Conservation (phyloP, 2,113 vertebrate species). For the Rafetus swinhoei region DNA sequence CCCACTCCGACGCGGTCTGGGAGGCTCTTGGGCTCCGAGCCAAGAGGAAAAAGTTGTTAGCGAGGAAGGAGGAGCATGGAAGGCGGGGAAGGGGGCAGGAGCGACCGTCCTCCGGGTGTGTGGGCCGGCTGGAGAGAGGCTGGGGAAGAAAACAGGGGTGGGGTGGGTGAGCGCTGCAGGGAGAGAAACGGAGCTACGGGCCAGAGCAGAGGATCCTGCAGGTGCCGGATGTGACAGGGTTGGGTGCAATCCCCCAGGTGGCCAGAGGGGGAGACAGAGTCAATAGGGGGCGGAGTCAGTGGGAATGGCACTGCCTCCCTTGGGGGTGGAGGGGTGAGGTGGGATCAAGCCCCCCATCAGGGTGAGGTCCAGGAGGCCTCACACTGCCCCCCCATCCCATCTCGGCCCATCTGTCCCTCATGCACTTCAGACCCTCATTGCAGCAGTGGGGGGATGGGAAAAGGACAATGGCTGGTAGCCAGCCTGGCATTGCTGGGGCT, state of each 20-base stretch:
- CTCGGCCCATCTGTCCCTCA: neutral
- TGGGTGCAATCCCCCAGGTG: conserved; percentile 60
- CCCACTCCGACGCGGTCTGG: neutral
- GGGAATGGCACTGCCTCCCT: conserved; percentile 61
- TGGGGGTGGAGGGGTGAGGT: conserved; percentile 49
- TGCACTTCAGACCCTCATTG: neutral
- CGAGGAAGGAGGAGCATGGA: conserved; percentile 65
- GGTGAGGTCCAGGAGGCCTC: conserved; percentile 59
- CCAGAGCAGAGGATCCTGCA: neutral
- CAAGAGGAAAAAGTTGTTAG: conserved; percentile 56
- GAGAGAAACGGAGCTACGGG: neutral
- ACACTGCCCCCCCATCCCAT: conserved; percentile 65
- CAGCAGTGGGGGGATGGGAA: neutral
- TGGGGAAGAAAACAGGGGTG: conserved; percentile 63
- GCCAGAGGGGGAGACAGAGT: conserved; percentile 45
- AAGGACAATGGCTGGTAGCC: neutral
- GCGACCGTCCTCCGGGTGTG: conserved; percentile 20
- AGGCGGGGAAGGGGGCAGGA: neutral
- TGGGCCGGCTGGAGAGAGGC: conserved; percentile 56
- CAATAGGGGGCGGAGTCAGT: conserved; percentile 64
- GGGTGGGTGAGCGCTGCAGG: conserved; percentile 53
- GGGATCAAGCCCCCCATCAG: conserved; percentile 67
- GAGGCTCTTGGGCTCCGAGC: neutral
- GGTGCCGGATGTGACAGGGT: neutral
- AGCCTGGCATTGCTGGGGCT: neutral